Evolutionary conservation across 2,797 vertebrate genomes (phyloP).

Genomic region (Pachyuromys duprasi): DNA sequence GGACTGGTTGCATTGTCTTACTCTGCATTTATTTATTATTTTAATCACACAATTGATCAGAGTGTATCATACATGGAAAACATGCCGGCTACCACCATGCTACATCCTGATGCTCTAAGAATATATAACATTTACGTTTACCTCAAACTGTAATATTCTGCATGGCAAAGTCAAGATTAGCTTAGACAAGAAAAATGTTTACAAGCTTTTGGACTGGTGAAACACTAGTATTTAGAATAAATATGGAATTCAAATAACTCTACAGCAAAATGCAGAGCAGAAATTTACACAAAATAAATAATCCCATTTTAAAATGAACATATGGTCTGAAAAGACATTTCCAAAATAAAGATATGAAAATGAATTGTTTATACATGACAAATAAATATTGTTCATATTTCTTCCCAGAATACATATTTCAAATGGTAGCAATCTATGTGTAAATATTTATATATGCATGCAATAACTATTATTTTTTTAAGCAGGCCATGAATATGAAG

Average conservation of each 20-base stretch:
- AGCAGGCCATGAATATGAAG: too few species aligned
- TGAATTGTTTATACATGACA: not conserved
- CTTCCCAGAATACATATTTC: not conserved
- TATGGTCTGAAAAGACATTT: not conserved
- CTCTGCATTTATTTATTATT: not conserved
- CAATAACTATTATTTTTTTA: not conserved
- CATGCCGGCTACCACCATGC: not conserved
- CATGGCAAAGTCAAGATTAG: not conserved
- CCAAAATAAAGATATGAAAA: not conserved
- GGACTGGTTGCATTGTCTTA: too few species aligned
- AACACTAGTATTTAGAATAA: not conserved
- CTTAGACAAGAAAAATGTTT: not conserved
- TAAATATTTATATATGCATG: not conserved
- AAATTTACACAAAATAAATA: not conserved
- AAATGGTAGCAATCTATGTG: not conserved
- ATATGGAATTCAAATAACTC: not conserved
- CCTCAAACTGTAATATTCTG: not conserved
- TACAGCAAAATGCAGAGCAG: not conserved
- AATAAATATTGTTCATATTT: not conserved
- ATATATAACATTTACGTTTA: not conserved
- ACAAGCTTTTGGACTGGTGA: not conserved
- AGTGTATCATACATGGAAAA: not conserved
- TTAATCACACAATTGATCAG: not conserved
- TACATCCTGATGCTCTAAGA: not conserved
- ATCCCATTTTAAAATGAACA: not conserved